phyloP scores from a whole-genome alignment of 2,888 invertebrate genomes.

The Mystacides longicornis region DNA sequence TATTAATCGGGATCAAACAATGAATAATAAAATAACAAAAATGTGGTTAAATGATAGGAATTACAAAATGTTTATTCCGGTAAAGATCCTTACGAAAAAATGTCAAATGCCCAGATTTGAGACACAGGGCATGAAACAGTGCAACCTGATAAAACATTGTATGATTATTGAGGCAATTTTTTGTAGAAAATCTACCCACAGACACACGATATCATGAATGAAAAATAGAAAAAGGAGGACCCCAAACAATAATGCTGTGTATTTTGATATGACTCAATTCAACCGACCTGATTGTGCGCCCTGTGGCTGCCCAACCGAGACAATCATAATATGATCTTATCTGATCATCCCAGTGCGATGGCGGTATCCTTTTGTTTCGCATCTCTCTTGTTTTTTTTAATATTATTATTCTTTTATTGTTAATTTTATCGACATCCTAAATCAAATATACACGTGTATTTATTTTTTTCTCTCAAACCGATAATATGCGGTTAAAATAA shows the following conservation, averaged over 20 bases:
- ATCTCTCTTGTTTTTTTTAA: neutral
- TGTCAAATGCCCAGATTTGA: too few species aligned
- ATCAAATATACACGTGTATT: constrained; percentile 2
- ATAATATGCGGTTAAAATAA: neutral
- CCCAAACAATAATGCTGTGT: constrained; percentile 7
- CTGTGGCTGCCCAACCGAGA: constrained; percentile 10
- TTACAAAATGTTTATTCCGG: too few species aligned
- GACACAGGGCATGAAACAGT: too few species aligned
- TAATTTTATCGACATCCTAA: neutral
- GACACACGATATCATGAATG: neutral
- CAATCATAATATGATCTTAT: constrained; percentile 5
- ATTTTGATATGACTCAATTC: constrained; percentile 24
- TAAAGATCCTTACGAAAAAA: too few species aligned
- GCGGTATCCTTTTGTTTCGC: neutral
- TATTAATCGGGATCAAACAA: too few species aligned
- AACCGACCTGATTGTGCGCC: constrained; percentile 14
- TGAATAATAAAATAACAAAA: too few species aligned
- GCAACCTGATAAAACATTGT: too few species aligned
- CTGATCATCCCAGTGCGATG: constrained; percentile 1
- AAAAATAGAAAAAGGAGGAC: neutral
- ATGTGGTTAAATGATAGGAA: too few species aligned
- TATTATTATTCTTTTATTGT: too few species aligned
- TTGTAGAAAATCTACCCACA: too few species aligned
- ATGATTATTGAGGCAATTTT: too few species aligned
- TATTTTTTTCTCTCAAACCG: too few species aligned